Base-by-base conservation (phyloP, 2,797 vertebrate species). In the Protonibea diacanthus region DNA sequence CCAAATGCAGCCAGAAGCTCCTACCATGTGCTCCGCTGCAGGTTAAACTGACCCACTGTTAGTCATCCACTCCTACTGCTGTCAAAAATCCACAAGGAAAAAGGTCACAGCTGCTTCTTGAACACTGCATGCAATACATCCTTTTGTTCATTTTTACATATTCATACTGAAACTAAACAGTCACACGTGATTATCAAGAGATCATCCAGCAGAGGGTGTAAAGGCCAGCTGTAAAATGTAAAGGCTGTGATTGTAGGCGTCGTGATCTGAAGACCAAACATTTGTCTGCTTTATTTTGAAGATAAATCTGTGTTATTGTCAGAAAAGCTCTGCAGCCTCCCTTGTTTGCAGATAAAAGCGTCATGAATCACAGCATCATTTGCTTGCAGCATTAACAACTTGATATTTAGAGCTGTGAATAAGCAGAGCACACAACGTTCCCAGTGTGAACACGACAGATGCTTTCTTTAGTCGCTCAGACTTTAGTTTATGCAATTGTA, bases 321-420 rank as follows among this genome's bases (percentile, higher is more conserved):
- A 45, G 23, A 33, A 52, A 60, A 15, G 8, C 44, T 73, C 15
- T 23, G 42, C 48, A 72, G 63, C 33, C 40, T n/a, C 45, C 14
- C 23, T 33, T 53, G 55, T 61, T 68, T 57, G 23, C 49, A 68
- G 59, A 81, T 14, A 29, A 47, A 65, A 71, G 72, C 17, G 0
- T 29, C 12, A 11, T 77, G 70, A 80, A 47, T 76, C 66, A 77
- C 65, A 18, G 52, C 38, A 47, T 21, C 9, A 44, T 76, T 66
- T 56, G 67, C 48, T 51, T 33, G 4, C 52, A 53, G 23, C 20
- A 20, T 62, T 62, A 66, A 63, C 27, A 1, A 45, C 33, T 21
- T 18, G 38, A 77, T 74, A 71, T 66, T 66, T 51, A 51, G 42
- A 72, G 44, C 33, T 21, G 3, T 18, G 14, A 58, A 56, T 58